Evolutionary conservation across 2,113 vertebrate genomes (phyloP).

Genomic region (Zootoca vivipara): DNA sequence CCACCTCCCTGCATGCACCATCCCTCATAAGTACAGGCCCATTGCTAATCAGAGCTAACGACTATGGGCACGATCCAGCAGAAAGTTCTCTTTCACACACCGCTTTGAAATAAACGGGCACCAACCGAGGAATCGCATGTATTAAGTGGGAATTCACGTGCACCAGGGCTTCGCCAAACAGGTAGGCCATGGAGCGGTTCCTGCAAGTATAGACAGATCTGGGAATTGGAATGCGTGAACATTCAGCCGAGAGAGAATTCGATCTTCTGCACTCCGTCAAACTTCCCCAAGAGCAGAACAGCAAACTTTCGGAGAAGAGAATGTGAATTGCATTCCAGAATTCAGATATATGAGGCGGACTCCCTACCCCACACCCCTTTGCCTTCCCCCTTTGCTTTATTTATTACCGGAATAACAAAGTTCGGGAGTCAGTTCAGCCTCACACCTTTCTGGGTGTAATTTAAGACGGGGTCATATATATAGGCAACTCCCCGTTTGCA

Average conservation of each 20-base stretch:
- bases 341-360: background rate
- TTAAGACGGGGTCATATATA: too few relatives aligned
- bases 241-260: background rate
- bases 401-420: too few relatives aligned
- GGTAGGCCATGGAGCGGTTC: background rate
- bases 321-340: background rate
- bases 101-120: background rate
- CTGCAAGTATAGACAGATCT: background rate
- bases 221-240: background rate
- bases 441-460: too few relatives aligned
- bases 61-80: background rate
- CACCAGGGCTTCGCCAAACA: background rate
- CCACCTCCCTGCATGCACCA: too few relatives aligned
- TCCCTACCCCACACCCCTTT: too few relatives aligned
- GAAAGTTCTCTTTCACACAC: too few relatives aligned
- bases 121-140: background rate
- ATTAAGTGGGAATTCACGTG: background rate
- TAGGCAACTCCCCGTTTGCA: too few relatives aligned
- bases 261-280: background rate
- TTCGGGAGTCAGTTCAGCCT: too few relatives aligned
- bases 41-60: background rate
- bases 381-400: too few relatives aligned
- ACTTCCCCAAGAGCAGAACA: too few relatives aligned
- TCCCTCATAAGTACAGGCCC: background rate
- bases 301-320: background rate